Base-by-base conservation (phyloP, 1,140 invertebrate species). In the Stegodyphus dumicola region DNA sequence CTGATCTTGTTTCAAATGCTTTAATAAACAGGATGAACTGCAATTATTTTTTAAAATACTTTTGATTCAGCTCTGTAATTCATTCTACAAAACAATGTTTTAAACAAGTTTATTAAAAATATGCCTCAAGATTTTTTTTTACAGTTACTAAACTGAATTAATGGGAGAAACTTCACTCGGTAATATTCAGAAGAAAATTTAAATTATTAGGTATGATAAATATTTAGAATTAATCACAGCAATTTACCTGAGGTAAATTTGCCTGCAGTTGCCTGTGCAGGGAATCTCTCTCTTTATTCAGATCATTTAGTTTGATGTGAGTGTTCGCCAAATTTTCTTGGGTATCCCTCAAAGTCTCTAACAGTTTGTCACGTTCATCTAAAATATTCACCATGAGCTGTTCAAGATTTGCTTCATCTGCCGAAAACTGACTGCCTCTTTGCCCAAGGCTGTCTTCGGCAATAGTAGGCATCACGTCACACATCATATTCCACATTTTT, bases 371-470 rank as follows among this genome's bases (percentile, higher is more conserved):
- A 88, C 98, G 92, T 91, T 99, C 98, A 91, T 99, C 98, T 87
- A 99, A 93, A 97, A 99, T 99, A 88, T 97, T 98, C 51, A 99
- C 97, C 98, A 99, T 99, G 88, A 99, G 94, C 91, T 99, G 97
- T 91, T 99, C 98, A 91, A 99, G 98, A 92, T 99, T 99, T 65
- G 96, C 96, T 92, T 99, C 97, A 91, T 99, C 97, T 65, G 95
- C 96, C 17, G 90, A 90, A 13, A 91, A 91, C 87, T 91, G 91
- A 48, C 88, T 85, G 60, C 86, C 86, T 60, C 88, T 78, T 75
- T 88, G 87, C 51, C 85, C 87, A 51, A 89, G 83, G 88, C 90
- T 91, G 93, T 99, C 98, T 93, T 99, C 98, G 89, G 96, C 97
- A 91, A 99, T 99, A 89, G 98, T 99, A 89, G 98, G 98, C 98